Evolutionary conservation across 2,113 vertebrate genomes (phyloP).

Genomic region (Xerus inauris): DNA sequence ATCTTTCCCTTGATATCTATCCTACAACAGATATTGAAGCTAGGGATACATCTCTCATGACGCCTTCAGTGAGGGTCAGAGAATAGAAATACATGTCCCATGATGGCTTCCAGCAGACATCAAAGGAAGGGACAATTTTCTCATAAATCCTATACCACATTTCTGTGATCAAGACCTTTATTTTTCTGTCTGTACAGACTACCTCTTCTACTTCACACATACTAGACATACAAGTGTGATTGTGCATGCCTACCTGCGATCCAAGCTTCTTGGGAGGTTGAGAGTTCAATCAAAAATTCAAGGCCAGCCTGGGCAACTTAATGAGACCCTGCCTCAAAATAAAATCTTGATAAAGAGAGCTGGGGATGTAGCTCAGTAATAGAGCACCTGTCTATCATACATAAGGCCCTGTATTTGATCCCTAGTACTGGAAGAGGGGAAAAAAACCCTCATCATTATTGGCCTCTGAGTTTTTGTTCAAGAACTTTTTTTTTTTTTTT

Average conservation of each 20-base stretch:
- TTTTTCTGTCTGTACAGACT: neutral
- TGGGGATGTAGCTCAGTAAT: neutral
- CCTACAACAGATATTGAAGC: neutral
- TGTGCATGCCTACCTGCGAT: neutral
- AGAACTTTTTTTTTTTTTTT: no score
- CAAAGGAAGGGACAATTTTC: neutral
- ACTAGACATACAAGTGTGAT: neutral
- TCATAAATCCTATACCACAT: neutral
- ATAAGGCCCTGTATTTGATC: neutral
- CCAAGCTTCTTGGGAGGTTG: neutral
- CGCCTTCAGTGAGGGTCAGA: neutral
- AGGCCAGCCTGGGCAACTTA: neutral
- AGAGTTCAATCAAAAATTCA: neutral
- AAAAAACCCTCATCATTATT: neutral
- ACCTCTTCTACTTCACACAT: neutral
- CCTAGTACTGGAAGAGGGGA: neutral
- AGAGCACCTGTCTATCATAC: neutral
- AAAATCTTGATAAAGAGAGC: neutral
- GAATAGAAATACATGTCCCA: neutral
- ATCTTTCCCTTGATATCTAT: neutral
- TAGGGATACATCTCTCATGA: neutral
- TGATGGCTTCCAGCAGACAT: neutral
- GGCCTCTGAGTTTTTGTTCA: conserved; percentile 41
- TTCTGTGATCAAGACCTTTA: neutral
- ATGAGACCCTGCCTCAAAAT: neutral